Evolutionary conservation across 1,140 invertebrate genomes (phyloP).

Genomic region (Lucilia sericata): DNA sequence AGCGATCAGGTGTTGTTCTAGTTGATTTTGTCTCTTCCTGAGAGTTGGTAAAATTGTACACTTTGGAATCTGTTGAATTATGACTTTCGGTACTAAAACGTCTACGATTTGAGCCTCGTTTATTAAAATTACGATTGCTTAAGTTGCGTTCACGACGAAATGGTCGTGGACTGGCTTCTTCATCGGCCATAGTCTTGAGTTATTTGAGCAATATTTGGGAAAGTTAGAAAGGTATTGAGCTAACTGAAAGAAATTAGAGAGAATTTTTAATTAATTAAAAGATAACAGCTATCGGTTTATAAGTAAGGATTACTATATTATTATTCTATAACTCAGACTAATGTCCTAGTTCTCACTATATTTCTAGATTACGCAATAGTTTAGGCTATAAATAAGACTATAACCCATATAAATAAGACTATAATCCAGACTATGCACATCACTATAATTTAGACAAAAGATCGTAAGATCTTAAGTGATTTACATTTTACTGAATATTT

Average conservation of each 20-base stretch:
- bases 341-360: too few species aligned
- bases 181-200: constrained; percentile 55
- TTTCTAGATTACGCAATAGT: too few species aligned
- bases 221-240: constrained; percentile 21
- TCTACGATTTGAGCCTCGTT: constrained; percentile 57
- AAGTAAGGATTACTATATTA: too few species aligned
- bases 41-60: constrained; percentile 26
- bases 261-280: too few species aligned
- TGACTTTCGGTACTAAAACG: constrained; percentile 53
- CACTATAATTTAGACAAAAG: too few species aligned
- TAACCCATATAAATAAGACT: too few species aligned
- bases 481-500: too few species aligned
- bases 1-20: background rate
- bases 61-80: constrained; percentile 42
- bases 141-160: constrained; percentile 64
- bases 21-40: constrained; percentile 46
- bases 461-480: too few species aligned
- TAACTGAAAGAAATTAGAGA: background rate
- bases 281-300: too few species aligned
- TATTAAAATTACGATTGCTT: constrained; percentile 64
- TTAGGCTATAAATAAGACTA: too few species aligned
- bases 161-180: constrained; percentile 61
- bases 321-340: too few species aligned
- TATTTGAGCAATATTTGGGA: background rate
- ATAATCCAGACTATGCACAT: too few species aligned